Evolutionary conservation across 1,140 invertebrate genomes (phyloP), one percentile per base, ranked within the genome.

Genomic region (Pseudoatta argentina): DNA sequence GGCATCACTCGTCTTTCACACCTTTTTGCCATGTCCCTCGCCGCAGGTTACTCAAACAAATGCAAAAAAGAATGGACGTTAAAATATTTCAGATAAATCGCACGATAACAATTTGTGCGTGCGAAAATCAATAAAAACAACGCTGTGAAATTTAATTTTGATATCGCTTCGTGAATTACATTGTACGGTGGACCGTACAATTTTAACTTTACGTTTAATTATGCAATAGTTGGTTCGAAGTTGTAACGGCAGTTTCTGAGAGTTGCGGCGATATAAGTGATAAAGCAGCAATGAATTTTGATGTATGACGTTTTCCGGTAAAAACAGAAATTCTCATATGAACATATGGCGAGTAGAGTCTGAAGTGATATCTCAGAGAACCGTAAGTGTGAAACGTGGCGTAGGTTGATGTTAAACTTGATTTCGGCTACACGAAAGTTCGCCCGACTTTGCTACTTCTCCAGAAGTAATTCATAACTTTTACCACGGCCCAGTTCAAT

Each of bases 381-480:
- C 73, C 39, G 66, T 69, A 69, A 69, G 66, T 69, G 66, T 51
- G 66, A 69, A 69, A 69, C 53, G 69, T 34, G 79, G 79, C 79
- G 67, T 73, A 73, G 69, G 79, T 73, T 83, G 79, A 83, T 83
- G 79, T 75, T 83, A 83, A 83, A 83, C 69, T 83, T 83, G 79
- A 83, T 83, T 83, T 83, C 79, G 79, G 57, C 69, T 61, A 61
- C 55, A 72, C 69, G 44, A 73, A 83, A 83, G 79, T 83, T 83
- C 55, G 79, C 34, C 39, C 55, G 79, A 83, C 69, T 83, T 83
- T 27, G 69, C 79, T 83, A 83, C 79, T 83, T 83, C 59, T 39
- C 69, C n/a, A 39, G 53, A 59, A 83, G 79, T 83, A 83, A 83
- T 83, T 83, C 79, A 83, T 83, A 83, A 83, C 79, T 83, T 83